phyloP scores from a whole-genome alignment of 2,797 vertebrate species.

The Pelochelys cantorii region DNA sequence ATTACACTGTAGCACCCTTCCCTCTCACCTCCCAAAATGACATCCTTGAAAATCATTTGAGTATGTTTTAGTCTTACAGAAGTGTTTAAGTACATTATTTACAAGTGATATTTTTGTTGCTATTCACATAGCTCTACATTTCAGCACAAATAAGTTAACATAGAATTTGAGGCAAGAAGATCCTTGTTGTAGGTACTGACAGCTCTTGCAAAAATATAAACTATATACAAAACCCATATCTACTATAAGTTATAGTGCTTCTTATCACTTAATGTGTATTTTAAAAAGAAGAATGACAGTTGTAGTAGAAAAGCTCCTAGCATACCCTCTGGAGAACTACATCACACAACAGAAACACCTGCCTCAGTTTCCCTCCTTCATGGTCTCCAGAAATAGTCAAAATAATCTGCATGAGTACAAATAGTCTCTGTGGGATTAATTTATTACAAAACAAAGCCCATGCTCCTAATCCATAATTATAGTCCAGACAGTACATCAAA shows the following conservation, averaged over 20 bases:
- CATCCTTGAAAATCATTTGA: background rate
- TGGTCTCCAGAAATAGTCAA: background rate
- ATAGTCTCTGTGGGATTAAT: background rate
- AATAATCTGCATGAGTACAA: background rate
- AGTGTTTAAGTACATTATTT: background rate
- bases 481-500: background rate
- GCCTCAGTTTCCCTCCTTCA: background rate
- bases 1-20: too few species aligned
- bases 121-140: background rate
- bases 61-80: background rate
- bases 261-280: too few species aligned
- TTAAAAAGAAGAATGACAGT: too few species aligned
- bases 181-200: background rate
- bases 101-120: background rate
- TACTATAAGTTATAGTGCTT: background rate
- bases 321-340: background rate
- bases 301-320: too few species aligned
- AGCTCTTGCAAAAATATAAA: background rate
- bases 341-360: background rate
- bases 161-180: background rate
- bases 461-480: background rate
- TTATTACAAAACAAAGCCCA: background rate
- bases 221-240: background rate
- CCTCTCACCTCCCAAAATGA: too few species aligned
- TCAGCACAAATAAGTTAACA: background rate